These are phyloP conservation scores for Oncorhynchus keta DNA, from an alignment of 2,113 vertebrate genomes.

Conservation along the genomic window DNA sequence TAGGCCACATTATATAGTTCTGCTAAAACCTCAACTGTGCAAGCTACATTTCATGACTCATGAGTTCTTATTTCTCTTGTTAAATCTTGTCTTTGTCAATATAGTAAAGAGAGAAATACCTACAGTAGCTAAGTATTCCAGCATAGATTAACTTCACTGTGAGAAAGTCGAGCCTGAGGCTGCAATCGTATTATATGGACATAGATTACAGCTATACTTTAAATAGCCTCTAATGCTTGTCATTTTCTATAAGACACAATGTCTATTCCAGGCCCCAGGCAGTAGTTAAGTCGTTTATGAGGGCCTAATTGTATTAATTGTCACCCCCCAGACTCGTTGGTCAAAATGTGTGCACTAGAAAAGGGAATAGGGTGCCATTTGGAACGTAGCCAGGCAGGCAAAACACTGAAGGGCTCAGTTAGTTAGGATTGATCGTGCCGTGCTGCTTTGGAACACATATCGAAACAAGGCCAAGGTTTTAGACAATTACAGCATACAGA, in stretches of 20 bases:
- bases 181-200: too few species aligned
- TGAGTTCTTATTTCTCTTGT: neutral
- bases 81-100: neutral
- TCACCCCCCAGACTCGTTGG: neutral
- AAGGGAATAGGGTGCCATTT: neutral
- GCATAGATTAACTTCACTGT: neutral
- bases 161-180: neutral
- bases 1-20: too few species aligned
- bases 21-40: too few species aligned
- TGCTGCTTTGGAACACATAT: too few species aligned
- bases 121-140: neutral
- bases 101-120: neutral
- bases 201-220: neutral
- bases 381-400: conserved; percentile 10
- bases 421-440: neutral
- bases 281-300: conserved; percentile 40
- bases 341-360: too few species aligned
- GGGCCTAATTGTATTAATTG: conserved; percentile 31
- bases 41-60: too few species aligned
- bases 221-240: neutral
- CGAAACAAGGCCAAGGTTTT: neutral
- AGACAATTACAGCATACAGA: conserved; percentile 9
- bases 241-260: neutral
- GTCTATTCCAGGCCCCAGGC: neutral
- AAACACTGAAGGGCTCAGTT: neutral